Base-by-base conservation (phyloP, 2,888 invertebrate genomes). In the Melanostoma scalare region DNA sequence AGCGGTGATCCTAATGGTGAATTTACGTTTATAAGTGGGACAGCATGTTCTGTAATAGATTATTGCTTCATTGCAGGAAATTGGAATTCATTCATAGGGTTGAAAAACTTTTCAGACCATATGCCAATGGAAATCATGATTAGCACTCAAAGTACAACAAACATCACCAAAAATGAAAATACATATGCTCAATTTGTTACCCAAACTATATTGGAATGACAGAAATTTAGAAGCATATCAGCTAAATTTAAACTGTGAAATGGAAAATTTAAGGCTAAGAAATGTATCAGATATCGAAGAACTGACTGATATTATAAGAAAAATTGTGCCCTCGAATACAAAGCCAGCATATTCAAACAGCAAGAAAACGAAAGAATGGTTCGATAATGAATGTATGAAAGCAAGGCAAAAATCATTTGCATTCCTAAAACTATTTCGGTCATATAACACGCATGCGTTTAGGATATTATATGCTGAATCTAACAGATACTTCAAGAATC, bases 11-110 rank as follows among this genome's bases (percentile, higher is more conserved):
- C 8, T 6, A 1, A 3, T 33, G 56, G 42, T 0, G 38, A 65
- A n/a, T 33, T 31, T 8, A 65, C 56, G 1, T 73, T 73, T 63
- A 6, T 73, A 2, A 31, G 67, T 2, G 74, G 58, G 1, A 44
- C 58, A 3, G 35, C 36, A 44, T 52, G 36, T 10, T 74, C 74
- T 0, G 65, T 58, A 3, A 67, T 58, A 4, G 58, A 67, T 20
- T 56, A 73, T 38, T 30, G 72, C 20, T 63, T 72, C 8, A 6
- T 35, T 35, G 10, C 73, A 6, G 63, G 73, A 35, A 30, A 56
- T 31, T 74, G 56, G 35, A n/a, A 44, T 5, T 40, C 40, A 10
- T 6, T 56, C 48, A 33, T 73, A 33, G 65, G 40, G 35, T 3
- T 38, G 9, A 31, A 72, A 10, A n/a, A n/a, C 6, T 63, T 44